Percentiles rank a stretch among this genome's conserved stretches.
These are phyloP conservation scores for Aphodius sticticus DNA, from an alignment of 2,888 invertebrate genomes.

Conservation along the genomic window DNA sequence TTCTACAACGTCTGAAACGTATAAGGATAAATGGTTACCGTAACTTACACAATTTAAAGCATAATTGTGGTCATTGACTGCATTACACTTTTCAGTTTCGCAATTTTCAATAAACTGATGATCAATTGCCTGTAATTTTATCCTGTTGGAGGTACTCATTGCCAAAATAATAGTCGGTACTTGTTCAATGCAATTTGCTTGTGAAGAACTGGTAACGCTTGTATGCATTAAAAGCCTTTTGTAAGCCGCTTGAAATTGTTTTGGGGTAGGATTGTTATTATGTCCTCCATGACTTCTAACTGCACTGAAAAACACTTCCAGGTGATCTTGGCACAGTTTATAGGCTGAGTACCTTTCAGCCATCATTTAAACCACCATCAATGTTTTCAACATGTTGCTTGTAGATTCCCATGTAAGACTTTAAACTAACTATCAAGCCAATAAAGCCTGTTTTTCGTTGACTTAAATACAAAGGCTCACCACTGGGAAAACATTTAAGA, in stretches of 20 bases:
- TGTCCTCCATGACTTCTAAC: constrained; percentile 42
- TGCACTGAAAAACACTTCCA: constrained; percentile 43
- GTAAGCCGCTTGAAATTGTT: constrained; percentile 42
- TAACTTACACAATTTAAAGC: too few species aligned
- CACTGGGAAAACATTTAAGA: constrained; percentile 36
- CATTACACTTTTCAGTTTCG: too few species aligned
- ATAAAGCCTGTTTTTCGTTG: constrained; percentile 42
- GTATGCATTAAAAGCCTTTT: too few species aligned
- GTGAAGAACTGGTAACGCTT: too few species aligned
- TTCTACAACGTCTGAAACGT: too few species aligned
- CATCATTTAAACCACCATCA: constrained; percentile 16
- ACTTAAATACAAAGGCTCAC: constrained; percentile 32
- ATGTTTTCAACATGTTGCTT: constrained; percentile 24
- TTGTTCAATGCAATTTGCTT: too few species aligned
- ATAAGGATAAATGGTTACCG: too few species aligned
- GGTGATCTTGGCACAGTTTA: constrained; percentile 42
- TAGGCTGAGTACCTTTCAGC: constrained; percentile 39
- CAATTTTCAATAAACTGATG: too few species aligned
- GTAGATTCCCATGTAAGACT: constrained; percentile 9
- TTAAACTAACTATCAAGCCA: constrained; percentile 41
- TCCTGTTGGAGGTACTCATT: too few species aligned
- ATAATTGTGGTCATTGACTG: too few species aligned
- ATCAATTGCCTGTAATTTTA: too few species aligned
- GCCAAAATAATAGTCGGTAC: too few species aligned
- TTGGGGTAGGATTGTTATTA: constrained; percentile 45